phyloP scores from a whole-genome alignment of 2,888 invertebrate species.

The Diplazon laetatorius region DNA sequence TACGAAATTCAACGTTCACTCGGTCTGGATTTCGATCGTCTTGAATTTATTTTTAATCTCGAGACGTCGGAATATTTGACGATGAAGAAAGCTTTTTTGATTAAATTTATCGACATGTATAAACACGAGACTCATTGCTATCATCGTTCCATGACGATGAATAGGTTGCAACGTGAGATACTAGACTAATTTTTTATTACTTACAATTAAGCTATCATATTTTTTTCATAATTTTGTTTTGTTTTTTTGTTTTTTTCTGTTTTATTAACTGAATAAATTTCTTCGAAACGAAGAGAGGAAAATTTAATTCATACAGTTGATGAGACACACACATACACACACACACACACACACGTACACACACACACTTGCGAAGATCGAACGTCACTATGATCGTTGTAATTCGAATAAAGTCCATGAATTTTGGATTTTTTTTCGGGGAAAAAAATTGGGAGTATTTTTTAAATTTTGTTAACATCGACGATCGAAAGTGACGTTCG shows the following conservation, averaged over 20 bases:
- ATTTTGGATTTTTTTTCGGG: constrained; percentile 19
- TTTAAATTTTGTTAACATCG: constrained; percentile 17
- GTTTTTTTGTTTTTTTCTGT: constrained; percentile 28
- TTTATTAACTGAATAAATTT: constrained; percentile 55
- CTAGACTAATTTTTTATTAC: constrained; percentile 1
- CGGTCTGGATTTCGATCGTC: constrained; percentile 60
- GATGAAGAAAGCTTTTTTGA: constrained; percentile 54
- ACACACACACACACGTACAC: too few relatives aligned
- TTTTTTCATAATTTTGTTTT: too few relatives aligned
- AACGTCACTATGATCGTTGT: constrained; percentile 21
- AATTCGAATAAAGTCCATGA: constrained; percentile 10
- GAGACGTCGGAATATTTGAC: constrained; percentile 70
- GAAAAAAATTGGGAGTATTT: too few relatives aligned
- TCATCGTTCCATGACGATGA: not conserved
- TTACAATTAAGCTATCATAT: constrained; percentile 34
- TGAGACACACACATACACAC: too few relatives aligned
- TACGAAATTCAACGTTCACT: constrained; percentile 62
- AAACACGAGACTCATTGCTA: not conserved
- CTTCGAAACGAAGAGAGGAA: constrained; percentile 36
- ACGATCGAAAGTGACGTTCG: constrained; percentile 24
- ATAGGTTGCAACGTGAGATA: not conserved
- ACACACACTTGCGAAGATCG: constrained; percentile 33
- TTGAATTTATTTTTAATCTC: constrained; percentile 66
- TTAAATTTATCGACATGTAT: constrained; percentile 20
- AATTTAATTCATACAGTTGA: constrained; percentile 49